Evolutionary conservation across 2,888 invertebrate species (phyloP).

Genomic region (Melanotus villosus): DNA sequence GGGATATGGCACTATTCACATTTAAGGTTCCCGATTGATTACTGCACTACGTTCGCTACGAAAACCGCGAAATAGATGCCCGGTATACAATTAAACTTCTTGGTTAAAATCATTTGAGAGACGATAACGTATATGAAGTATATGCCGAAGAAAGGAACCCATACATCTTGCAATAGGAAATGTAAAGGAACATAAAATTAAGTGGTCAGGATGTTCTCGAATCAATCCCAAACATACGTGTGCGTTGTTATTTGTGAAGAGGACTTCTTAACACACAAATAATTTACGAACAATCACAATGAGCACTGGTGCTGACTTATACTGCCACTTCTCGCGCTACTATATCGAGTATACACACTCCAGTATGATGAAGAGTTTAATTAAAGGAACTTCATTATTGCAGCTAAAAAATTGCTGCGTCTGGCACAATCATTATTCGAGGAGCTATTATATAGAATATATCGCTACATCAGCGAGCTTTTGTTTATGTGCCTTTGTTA

Average conservation of each 20-base stretch:
- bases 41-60: no score
- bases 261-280: constrained; percentile 23
- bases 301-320: constrained; percentile 32
- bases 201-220: no score
- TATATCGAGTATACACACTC: constrained; percentile 32
- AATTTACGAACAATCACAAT: constrained; percentile 30
- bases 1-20: no score
- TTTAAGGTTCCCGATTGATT: no score
- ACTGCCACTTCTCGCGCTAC: constrained; percentile 29
- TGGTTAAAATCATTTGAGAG: no score
- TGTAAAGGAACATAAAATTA: no score
- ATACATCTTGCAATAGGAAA: no score
- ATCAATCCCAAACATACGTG: no score
- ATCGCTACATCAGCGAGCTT: constrained; percentile 47
- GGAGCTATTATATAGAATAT: constrained; percentile 41
- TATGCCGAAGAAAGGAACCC: no score
- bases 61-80: no score
- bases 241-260: not conserved
- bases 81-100: no score
- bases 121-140: no score
- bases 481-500: constrained; percentile 49
- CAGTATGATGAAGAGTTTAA: constrained; percentile 39
- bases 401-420: constrained; percentile 45
- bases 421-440: constrained; percentile 44
- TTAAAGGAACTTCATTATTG: constrained; percentile 40